Conservation (phyloP, 2,888 invertebrate genomes). For the Patella ulyssiponensis region DNA sequence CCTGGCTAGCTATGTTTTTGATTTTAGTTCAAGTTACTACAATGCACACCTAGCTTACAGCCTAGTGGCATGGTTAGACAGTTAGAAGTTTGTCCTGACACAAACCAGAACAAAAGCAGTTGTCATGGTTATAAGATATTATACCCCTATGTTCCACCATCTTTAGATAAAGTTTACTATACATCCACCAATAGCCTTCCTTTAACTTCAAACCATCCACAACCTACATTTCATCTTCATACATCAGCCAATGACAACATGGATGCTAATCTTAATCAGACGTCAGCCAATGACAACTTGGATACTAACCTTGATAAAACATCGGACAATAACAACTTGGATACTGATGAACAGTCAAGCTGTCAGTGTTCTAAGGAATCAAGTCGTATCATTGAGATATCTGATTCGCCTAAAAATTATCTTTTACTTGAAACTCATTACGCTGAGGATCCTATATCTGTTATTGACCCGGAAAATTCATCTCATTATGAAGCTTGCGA, state of each 20-base stretch:
- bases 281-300: neutral
- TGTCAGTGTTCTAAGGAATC: neutral
- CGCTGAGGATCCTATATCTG: slow-evolving; percentile 46
- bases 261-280: neutral
- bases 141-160: slow-evolving; percentile 48
- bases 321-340: neutral
- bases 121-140: slow-evolving; percentile 34
- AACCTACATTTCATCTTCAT: neutral
- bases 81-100: too few relatives aligned
- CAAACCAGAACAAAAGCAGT: too few relatives aligned
- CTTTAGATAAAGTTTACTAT: slow-evolving; percentile 38
- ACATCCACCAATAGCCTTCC: neutral
- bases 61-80: too few relatives aligned
- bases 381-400: neutral
- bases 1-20: too few relatives aligned
- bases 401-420: slow-evolving; percentile 24
- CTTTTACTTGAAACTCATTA: slow-evolving; percentile 48
- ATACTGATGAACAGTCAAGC: neutral
- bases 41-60: too few relatives aligned
- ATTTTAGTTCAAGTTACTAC: too few relatives aligned
- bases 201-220: neutral
- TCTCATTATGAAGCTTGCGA: slow-evolving; percentile 38
- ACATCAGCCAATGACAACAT: slow-evolving; percentile 4
- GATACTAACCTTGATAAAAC: neutral
- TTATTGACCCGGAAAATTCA: slow-evolving; percentile 37